phyloP scores from a whole-genome alignment of 2,113 vertebrate genomes.

The Pholis gunnellus region DNA sequence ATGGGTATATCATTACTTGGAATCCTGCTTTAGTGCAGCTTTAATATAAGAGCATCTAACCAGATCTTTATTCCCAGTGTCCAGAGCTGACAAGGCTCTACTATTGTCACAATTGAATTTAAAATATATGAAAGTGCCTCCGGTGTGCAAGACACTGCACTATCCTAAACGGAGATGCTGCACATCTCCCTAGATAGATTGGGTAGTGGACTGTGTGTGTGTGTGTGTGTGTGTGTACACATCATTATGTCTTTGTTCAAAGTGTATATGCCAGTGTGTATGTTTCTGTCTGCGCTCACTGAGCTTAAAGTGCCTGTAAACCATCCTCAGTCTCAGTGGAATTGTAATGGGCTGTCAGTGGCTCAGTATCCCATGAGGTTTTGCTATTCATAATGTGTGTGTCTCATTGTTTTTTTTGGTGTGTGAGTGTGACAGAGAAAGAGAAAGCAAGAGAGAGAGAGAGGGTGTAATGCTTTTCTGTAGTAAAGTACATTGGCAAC shows the following conservation, averaged over 20 bases:
- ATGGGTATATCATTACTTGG: constrained; percentile 36
- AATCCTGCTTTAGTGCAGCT: constrained; percentile 33
- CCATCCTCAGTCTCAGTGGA: constrained; percentile 66
- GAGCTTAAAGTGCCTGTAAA: constrained; percentile 69
- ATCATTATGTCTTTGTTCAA: constrained; percentile 20
- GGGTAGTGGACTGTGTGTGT: constrained; percentile 9
- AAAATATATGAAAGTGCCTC: constrained; percentile 71
- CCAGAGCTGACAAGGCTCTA: constrained; percentile 32
- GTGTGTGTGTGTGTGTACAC: neutral
- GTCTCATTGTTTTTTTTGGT: constrained; percentile 16
- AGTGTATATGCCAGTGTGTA: neutral
- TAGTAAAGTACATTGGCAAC: constrained; percentile 48
- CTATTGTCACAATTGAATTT: constrained; percentile 55
- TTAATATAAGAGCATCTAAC: constrained; percentile 35
- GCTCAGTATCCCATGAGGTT: constrained; percentile 64
- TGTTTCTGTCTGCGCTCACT: constrained; percentile 18
- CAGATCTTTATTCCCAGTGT: constrained; percentile 35
- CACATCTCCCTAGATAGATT: constrained; percentile 48
- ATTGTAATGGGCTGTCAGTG: constrained; percentile 74
- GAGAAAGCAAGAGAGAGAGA: constrained; percentile 23
- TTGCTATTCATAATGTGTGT: constrained; percentile 64
- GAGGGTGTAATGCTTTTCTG: constrained; percentile 45
- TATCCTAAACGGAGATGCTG: constrained; percentile 46
- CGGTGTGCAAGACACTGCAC: neutral
- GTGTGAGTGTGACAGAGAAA: constrained; percentile 33